Conservation (phyloP, 1,140 invertebrate genomes). For the Oreohelix idahoensis region DNA sequence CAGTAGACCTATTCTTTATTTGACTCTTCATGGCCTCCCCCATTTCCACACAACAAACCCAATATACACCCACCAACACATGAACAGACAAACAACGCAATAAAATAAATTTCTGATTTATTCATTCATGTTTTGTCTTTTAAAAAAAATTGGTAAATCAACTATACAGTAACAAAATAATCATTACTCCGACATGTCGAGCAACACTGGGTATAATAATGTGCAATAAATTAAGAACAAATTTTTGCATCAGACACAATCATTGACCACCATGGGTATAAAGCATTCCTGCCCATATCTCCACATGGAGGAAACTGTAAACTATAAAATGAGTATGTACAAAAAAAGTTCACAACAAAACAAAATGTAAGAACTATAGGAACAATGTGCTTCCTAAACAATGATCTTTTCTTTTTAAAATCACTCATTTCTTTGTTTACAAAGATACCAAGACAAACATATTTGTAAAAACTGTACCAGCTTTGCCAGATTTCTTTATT, state of each 20-base stretch:
- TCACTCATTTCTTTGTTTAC: no score
- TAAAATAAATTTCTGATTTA: not conserved
- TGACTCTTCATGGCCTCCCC: no score
- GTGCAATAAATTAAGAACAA: slow-evolving; percentile 11
- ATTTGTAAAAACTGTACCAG: no score
- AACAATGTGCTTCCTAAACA: not conserved
- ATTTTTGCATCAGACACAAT: not conserved
- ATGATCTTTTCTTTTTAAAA: no score
- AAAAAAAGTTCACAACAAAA: not conserved
- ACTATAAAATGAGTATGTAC: not conserved
- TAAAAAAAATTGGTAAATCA: not conserved
- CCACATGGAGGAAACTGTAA: not conserved
- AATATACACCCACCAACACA: no score
- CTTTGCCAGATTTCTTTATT: no score
- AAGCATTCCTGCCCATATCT: not conserved
- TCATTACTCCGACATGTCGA: not conserved
- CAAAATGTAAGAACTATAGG: not conserved
- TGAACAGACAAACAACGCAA: not conserved
- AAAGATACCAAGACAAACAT: no score
- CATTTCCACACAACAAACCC: no score
- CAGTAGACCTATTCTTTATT: no score
- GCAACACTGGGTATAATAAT: not conserved
- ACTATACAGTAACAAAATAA: slow-evolving; percentile 10
- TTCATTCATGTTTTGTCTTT: not conserved
- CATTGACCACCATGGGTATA: not conserved